Evolutionary conservation across 2,113 vertebrate genomes (phyloP), one percentile per base, ranked within the genome.

Genomic region (Trogon surrucura): DNA sequence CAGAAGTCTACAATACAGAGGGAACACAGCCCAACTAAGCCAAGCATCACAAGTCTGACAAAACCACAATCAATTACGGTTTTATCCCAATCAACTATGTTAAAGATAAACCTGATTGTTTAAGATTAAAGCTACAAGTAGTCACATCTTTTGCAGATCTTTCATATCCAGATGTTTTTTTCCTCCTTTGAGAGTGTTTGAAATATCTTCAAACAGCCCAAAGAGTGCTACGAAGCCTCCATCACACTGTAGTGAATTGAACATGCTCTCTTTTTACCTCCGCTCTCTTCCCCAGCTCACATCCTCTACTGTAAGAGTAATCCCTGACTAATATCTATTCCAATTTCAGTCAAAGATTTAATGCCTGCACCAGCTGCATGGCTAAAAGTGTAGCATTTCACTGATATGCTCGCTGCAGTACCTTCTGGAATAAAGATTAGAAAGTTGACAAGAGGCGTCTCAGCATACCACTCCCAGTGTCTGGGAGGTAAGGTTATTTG

Each of bases 351-450:
- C 69, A 86, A 90, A 88, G 67, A 80, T 71, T 71, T 93, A 94
- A 91, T 53, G 53, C 83, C 65, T 6, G 6, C 80, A 53, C 67
- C 71, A 91, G 91, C 91, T 92, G 80, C 16, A 41, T 78, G 56
- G 80, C 65, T 61, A 19, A 26, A n/a, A 74, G 89, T 64, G 38
- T 48, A 74, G 56, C 60, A 88, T 80, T 88, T 96, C 94, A 88
- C 20, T n/a, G 72, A 96, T 54, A 86, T 64, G 48, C 48, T 86
- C 60, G 41, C 71, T 47, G 36, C 9, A 95, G 65, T 22, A 93
- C 62, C 85, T 93, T 95, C 91, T 88, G 78, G 85, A 96, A 95
- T 44, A 91, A 81, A 92, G 78, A 94, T 89, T 3, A 93, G 81
- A 62, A 91, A 87, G 78, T 15, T 79, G 74, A 82, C 61, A 86